Evolutionary conservation across 2,113 vertebrate species (phyloP).

Genomic region (Jaculus jaculus): DNA sequence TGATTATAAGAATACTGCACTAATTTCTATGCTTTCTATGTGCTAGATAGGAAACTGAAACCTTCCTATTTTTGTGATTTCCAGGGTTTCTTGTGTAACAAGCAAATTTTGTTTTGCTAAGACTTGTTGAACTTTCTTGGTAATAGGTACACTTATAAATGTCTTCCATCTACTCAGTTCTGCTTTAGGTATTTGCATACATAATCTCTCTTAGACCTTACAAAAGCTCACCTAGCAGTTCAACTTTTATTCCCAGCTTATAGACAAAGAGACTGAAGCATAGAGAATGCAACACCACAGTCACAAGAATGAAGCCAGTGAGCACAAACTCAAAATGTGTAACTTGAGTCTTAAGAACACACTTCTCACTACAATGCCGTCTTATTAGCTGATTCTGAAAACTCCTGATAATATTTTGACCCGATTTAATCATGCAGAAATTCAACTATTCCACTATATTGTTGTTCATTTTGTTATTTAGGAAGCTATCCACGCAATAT

Average conservation of each 20-base stretch:
- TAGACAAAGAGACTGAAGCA: not conserved
- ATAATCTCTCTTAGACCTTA: not conserved
- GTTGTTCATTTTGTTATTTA: not conserved
- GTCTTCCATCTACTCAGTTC: not conserved
- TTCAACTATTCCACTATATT: not conserved
- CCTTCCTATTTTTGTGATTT: constrained; percentile 19
- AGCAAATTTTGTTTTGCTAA: not conserved
- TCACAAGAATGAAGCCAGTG: not conserved
- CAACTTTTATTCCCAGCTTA: not conserved
- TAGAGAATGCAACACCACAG: not conserved
- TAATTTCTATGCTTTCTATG: not conserved
- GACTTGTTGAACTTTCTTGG: not conserved
- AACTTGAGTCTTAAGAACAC: not conserved
- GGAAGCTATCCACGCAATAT: not conserved
- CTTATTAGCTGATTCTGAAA: not conserved
- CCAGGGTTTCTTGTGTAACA: not conserved
- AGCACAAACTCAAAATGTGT: not conserved
- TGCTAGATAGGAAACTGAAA: not conserved
- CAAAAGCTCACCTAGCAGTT: not conserved
- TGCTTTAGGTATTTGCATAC: not conserved
- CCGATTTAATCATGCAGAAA: not conserved
- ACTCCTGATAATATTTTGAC: not conserved
- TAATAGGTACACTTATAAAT: not conserved
- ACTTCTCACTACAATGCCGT: not conserved
- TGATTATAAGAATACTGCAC: not conserved